Percentiles rank a stretch among this genome's conserved stretches.
phyloP scores from a whole-genome alignment of 2,797 vertebrate species.

The Malurus splendens region DNA sequence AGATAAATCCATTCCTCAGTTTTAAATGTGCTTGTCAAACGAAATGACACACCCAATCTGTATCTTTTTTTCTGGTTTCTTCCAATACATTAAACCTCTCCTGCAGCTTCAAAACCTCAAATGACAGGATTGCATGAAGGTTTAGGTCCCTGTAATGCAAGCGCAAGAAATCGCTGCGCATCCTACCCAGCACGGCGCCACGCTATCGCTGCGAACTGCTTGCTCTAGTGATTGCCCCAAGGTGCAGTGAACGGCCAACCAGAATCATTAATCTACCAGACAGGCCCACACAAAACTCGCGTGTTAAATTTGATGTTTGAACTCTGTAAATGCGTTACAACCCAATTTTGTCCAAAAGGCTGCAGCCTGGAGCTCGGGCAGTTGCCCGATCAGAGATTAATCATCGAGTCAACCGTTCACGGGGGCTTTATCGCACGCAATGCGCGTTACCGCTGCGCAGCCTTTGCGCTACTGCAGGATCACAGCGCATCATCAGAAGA shows the following conservation, averaged over 20 bases:
- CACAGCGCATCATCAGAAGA: slow-evolving; percentile 97
- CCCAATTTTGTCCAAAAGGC: slow-evolving; percentile 68
- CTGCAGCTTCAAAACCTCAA: slow-evolving; percentile 82
- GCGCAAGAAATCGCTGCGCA: slow-evolving; percentile 87
- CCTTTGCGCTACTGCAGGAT: slow-evolving; percentile 99
- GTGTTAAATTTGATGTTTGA: slow-evolving; percentile 55
- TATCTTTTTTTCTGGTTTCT: accelerated
- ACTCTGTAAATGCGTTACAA: slow-evolving; percentile 21
- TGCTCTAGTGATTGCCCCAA: slow-evolving; percentile 68
- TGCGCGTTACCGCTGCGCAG: slow-evolving; percentile 92
- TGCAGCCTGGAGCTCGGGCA: slow-evolving; percentile 65
- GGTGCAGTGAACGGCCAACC: slow-evolving; percentile 83
- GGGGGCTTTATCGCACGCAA: slow-evolving; percentile 72
- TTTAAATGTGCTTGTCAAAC: neutral
- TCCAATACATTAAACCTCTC: neutral
- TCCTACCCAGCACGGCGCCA: slow-evolving; percentile 75
- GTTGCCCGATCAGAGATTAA: slow-evolving; percentile 73
- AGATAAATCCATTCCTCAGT: neutral
- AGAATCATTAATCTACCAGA: slow-evolving; percentile 82
- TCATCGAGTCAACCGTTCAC: slow-evolving; percentile 85
- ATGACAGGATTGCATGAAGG: slow-evolving; percentile 84
- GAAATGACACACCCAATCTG: accelerated
- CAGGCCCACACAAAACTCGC: slow-evolving; percentile 72
- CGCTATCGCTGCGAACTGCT: slow-evolving; percentile 76
- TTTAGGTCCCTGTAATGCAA: slow-evolving; percentile 98